Base-by-base conservation (phyloP, 2,888 invertebrate species). In the Macaria liturata region DNA sequence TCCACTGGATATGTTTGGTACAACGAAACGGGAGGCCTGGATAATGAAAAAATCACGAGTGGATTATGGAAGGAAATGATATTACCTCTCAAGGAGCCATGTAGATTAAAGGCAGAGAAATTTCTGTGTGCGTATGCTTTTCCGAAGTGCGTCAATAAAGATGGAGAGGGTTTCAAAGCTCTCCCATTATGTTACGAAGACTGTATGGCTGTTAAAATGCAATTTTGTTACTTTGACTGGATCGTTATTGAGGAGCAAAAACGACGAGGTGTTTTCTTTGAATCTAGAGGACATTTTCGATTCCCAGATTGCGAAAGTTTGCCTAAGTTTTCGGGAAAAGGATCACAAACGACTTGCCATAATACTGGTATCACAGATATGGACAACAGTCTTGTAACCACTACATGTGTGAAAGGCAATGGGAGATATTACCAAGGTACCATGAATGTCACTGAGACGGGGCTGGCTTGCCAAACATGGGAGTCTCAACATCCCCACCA, bases 141-240 rank as follows among this genome's bases (percentile, higher is more conserved):
- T 88, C 98, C 98, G 3, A 95, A 95, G 76, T 98, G 98, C 78
- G 93, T 95, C 61, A 88, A 94, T 71, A 94, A 94, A 75, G 91
- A 92, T 72, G 94, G 95, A 50, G 93, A 93, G 59, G 94, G 96
- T 3, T 92, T 94, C 64, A 80, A 70, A 63, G 95, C 94, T 52
- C 91, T 97, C 59, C 97, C 97, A 4, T 90, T 98, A 4, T 98
- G 98, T 86, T 96, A 97, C 77, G 98, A 98, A 92, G 98, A 98
- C 81, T 99, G 98, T 81, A 94, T 96, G 80, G 98, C 98, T 54
- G 96, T 98, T 32, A 95, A 96, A 80, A 95, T 96, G 82, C 94
- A 97, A 76, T 97, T 98, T 86, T 99, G 98, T 86, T 97, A 96
- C 83, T 97, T 96, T 78, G 97, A 98, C 80, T 98, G 98, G 98